Evolutionary conservation across 2,113 vertebrate species (phyloP).

Genomic region (Cyprinus carpio): DNA sequence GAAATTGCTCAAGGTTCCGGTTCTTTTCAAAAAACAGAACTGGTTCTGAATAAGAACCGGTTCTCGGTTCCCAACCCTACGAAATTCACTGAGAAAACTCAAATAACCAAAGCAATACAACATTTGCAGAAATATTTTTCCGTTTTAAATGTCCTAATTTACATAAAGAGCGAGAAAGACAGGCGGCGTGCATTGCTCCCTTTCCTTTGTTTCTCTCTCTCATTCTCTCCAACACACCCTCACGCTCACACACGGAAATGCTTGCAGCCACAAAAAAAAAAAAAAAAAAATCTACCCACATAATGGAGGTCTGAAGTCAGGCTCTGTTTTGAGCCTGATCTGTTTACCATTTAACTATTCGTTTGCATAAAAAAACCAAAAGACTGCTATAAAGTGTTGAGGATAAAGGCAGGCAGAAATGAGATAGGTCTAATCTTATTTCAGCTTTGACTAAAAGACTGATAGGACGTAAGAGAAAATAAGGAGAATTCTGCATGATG

Average conservation of each 20-base stretch:
- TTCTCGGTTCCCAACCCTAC: too few relatives aligned
- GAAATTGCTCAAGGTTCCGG: too few relatives aligned
- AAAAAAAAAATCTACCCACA: conserved; percentile 32
- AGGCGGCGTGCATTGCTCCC: not conserved
- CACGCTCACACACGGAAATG: conserved; percentile 6
- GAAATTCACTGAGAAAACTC: not conserved
- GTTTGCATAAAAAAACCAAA: conserved; percentile 8
- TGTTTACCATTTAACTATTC: conserved; percentile 5
- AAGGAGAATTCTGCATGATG: not conserved
- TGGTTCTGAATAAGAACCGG: too few relatives aligned
- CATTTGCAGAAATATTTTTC: conserved; percentile 1
- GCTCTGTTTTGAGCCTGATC: not conserved
- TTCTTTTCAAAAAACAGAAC: too few relatives aligned
- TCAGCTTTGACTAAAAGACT: conserved; percentile 1
- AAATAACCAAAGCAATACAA: not conserved
- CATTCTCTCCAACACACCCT: not conserved
- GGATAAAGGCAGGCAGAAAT: not conserved
- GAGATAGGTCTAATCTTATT: conserved; percentile 18
- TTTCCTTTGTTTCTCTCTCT: conserved; percentile 21
- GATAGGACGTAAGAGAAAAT: conserved; percentile 32
- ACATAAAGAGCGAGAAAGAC: conserved; percentile 23
- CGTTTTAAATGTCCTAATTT: conserved; percentile 23
- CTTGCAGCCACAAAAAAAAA: conserved; percentile 27
- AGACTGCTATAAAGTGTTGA: not conserved
- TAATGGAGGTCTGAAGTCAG: conserved; percentile 35